Percentiles rank a stretch among this genome's conserved stretches.
phyloP scores from a whole-genome alignment of 2,797 vertebrate species.

The Hydrolagus colliei region DNA sequence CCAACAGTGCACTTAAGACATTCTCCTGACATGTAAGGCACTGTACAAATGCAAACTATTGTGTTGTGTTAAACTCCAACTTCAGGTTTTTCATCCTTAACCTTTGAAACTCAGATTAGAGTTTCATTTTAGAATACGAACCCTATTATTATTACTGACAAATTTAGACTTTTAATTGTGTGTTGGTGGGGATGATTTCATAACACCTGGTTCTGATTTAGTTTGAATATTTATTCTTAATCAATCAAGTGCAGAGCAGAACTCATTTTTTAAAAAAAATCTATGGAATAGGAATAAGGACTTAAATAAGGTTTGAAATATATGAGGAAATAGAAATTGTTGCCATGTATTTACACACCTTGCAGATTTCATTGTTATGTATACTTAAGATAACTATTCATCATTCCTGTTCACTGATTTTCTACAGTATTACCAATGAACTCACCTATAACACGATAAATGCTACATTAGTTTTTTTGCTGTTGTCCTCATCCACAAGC shows the following conservation, averaged over 20 bases:
- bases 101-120: background rate
- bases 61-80: background rate
- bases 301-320: too few species aligned
- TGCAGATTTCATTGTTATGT: slow-evolving; percentile 11
- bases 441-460: slow-evolving; percentile 15
- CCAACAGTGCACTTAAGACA: too few species aligned
- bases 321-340: slow-evolving; percentile 7
- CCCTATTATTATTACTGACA: background rate
- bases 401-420: slow-evolving; percentile 14
- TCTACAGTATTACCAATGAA: slow-evolving; percentile 16
- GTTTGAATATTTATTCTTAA: background rate
- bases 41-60: too few species aligned
- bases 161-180: background rate
- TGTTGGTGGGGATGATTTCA: background rate
- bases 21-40: too few species aligned
- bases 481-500: slow-evolving; percentile 9
- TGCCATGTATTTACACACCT: slow-evolving; percentile 12
- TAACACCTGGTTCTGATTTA: background rate
- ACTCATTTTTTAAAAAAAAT: background rate
- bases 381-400: background rate
- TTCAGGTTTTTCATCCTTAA: background rate
- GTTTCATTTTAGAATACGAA: slow-evolving; percentile 1
- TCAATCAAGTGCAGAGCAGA: background rate
- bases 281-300: too few species aligned
- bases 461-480: slow-evolving; percentile 25